Conservation (phyloP, 1,140 invertebrate genomes). For the Oncopodura yosiiana region DNA sequence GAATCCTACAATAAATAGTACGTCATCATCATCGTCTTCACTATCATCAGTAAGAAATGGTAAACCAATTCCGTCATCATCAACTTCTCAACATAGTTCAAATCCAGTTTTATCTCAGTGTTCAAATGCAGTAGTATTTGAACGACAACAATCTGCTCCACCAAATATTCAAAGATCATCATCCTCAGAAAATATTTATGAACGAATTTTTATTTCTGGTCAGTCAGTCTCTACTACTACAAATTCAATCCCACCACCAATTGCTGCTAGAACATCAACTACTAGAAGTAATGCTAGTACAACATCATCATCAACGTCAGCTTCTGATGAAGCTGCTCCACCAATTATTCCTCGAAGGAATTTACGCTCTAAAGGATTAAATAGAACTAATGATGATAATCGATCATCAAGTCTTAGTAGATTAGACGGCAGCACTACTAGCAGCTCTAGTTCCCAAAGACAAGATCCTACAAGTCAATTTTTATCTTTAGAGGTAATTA, state of each 20-base stretch:
- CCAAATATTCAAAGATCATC: constrained; percentile 1
- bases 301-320: neutral
- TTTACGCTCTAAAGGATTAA: constrained; percentile 2
- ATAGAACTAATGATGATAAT: neutral
- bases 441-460: neutral
- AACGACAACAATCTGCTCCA: neutral
- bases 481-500: neutral
- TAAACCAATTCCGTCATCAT: too few relatives aligned
- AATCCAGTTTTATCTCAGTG: too few relatives aligned
- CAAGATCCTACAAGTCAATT: constrained; percentile 7
- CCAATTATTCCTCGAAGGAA: constrained; percentile 11
- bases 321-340: neutral
- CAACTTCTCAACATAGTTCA: too few relatives aligned
- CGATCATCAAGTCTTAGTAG: constrained; percentile 18
- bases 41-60: too few relatives aligned
- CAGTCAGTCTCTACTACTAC: neutral
- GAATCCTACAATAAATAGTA: too few relatives aligned
- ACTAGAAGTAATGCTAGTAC: neutral
- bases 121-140: neutral
- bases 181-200: constrained; percentile 26
- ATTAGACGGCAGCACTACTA: neutral
- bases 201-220: constrained; percentile 14
- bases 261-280: neutral
- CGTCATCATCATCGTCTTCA: too few relatives aligned
- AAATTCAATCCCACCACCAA: neutral